phyloP scores from a whole-genome alignment of 1,140 invertebrate species.

The Procambarus virginalis region DNA sequence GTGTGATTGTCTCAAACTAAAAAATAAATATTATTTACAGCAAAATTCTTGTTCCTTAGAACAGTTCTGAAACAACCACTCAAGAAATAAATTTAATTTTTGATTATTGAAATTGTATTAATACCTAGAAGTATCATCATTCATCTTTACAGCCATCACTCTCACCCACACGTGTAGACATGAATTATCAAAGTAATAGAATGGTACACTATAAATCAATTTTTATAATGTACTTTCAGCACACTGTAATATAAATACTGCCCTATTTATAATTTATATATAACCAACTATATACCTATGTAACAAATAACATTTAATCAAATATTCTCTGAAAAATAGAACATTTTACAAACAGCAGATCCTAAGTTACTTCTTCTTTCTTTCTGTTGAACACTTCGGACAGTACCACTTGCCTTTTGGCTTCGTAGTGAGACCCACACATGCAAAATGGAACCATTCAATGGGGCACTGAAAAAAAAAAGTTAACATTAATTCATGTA shows the following conservation, averaged over 20 bases:
- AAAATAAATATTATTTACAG: background rate
- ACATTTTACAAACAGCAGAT: slow-evolving; percentile 18
- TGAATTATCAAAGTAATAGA: background rate
- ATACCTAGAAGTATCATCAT: background rate
- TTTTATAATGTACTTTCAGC: background rate
- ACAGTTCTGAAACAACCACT: background rate
- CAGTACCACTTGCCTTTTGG: slow-evolving; percentile 99
- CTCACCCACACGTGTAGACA: background rate
- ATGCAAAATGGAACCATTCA: slow-evolving; percentile 99
- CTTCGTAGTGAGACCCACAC: slow-evolving; percentile 96
- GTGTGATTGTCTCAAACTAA: background rate
- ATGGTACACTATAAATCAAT: background rate
- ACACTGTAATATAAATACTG: too few species aligned
- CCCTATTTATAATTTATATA: background rate
- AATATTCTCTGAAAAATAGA: slow-evolving; percentile 27
- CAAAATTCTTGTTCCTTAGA: background rate
- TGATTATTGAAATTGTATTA: background rate
- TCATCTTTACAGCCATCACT: background rate
- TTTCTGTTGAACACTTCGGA: slow-evolving; percentile 90
- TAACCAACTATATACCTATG: slow-evolving; percentile 25
- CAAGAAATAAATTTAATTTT: background rate
- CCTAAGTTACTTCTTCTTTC: slow-evolving; percentile 84
- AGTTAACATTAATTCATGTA: background rate
- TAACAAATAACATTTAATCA: slow-evolving; percentile 9
- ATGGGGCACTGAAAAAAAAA: slow-evolving; percentile 87